These are phyloP conservation scores for Diglossa cyanea DNA, from an alignment of 2,797 vertebrate species.

Conservation along the genomic window DNA sequence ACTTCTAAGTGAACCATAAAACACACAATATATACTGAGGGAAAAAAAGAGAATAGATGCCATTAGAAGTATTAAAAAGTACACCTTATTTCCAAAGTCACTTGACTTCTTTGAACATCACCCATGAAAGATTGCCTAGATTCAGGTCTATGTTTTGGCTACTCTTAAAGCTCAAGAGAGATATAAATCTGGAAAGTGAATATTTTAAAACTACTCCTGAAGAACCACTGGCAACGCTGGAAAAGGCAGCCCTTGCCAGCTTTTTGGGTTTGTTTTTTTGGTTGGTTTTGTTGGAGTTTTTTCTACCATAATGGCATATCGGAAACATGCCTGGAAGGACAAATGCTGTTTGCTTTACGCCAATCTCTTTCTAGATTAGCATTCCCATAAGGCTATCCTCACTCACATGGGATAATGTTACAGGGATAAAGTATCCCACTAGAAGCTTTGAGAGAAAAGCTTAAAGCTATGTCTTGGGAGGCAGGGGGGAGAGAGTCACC, in stretches of 20 bases:
- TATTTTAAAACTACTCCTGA: neutral
- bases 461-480: neutral
- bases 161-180: neutral
- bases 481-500: neutral
- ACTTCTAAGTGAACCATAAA: neutral
- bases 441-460: neutral
- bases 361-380: neutral
- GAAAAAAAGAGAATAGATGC: fast-evolving
- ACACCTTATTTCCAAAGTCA: neutral
- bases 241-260: neutral
- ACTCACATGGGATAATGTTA: neutral
- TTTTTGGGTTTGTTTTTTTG: too few relatives aligned
- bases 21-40: neutral
- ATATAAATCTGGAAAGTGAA: neutral
- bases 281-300: too few relatives aligned
- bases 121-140: neutral
- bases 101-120: neutral
- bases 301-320: neutral
- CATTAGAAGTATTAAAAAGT: neutral
- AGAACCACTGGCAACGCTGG: neutral
- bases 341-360: neutral
- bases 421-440: neutral
- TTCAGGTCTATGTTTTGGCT: neutral
- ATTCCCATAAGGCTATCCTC: neutral
- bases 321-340: neutral